Percentiles rank a stretch among this genome's conserved stretches.
Evolutionary conservation across 2,113 vertebrate genomes (phyloP).

Genomic region (Chloebia gouldiae): DNA sequence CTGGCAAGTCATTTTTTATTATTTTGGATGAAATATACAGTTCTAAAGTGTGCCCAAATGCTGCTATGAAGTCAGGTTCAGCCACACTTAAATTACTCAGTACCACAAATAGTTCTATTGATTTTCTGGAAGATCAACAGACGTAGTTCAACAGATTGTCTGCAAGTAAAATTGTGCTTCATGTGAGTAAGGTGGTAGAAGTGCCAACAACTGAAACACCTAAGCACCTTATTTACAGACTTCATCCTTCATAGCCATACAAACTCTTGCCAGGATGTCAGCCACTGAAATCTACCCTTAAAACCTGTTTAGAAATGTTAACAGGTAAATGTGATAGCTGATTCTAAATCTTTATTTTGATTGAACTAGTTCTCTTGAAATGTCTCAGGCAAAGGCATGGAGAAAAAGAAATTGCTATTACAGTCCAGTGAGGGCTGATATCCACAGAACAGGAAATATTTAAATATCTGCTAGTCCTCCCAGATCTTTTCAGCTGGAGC

Average conservation of each 20-base stretch:
- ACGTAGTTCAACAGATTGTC: slow-evolving; percentile 28
- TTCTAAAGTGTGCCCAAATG: not conserved
- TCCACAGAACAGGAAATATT: not conserved
- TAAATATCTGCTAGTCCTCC: not conserved
- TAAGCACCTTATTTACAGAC: slow-evolving; percentile 34
- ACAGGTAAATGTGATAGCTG: not conserved
- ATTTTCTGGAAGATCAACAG: slow-evolving; percentile 50
- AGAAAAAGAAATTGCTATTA: not conserved
- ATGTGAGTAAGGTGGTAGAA: slow-evolving; percentile 10
- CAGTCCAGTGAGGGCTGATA: not conserved
- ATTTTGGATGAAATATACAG: slow-evolving; percentile 7
- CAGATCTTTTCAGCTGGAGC: not conserved
- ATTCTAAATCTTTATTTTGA: not conserved
- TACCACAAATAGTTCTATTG: slow-evolving; percentile 26
- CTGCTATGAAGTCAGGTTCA: slow-evolving; percentile 39
- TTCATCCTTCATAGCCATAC: not conserved
- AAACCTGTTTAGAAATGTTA: not conserved
- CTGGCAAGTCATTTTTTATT: not conserved
- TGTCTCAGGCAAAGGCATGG: not conserved
- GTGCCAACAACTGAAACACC: slow-evolving; percentile 2
- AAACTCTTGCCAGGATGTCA: not conserved
- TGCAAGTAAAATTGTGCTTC: slow-evolving; percentile 37
- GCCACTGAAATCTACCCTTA: not conserved
- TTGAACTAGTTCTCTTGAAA: not conserved
- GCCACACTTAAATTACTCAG: slow-evolving; percentile 37